Evolutionary conservation across 2,113 vertebrate species (phyloP), one percentile per base, ranked within the genome.

Genomic region (Pteropus alecto): DNA sequence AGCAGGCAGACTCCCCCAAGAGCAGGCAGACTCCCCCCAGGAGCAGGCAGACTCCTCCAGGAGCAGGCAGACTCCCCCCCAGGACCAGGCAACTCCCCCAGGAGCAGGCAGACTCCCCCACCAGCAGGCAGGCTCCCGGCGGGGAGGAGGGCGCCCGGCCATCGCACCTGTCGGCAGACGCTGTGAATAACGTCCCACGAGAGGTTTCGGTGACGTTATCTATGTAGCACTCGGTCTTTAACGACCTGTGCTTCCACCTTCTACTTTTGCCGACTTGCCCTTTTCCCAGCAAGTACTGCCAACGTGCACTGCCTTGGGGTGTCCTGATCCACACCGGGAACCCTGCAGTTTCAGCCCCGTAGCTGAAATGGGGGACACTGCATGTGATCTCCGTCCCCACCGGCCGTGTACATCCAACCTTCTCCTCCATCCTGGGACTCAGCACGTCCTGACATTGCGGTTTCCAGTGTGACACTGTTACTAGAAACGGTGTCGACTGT

Each of bases 391-490:
- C 0, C 35, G 21, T 76, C n/a, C 51, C n/a, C 10, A 33, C 18
- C 12, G 16, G 19, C 30, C 21, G 1, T 18, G 2, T 8, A n/a
- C 11, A 0, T 2, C 5, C 54, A 22, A 1, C 0, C 10, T 33
- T 7, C 35, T 15, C 58, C 43, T 24, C 1, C 5, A 9, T 24
- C 41, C 35, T 2, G 19, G n/a, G 7, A 16, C 41, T 12, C 16
- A 30, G 5, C 10, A 15, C 3, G 7, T 28, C 18, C 28, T 38
- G 46, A 26, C 0, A 0, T 24, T 28, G 26, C 21, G 41, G 6
- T 24, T 54, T 33, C 5, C 11, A 38, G 14, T 51, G 67, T 68
- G 71, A 43, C 14, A 1, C 24, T 61, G 1, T 43, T 43, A 43
- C 30, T 65, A 43, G 51, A 81, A 79, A 67, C 1, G 3, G 1